Percentiles rank a stretch among this genome's conserved stretches.
These are phyloP conservation scores for Sinotaia quadrata DNA, from an alignment of 2,888 invertebrate species.

Conservation along the genomic window DNA sequence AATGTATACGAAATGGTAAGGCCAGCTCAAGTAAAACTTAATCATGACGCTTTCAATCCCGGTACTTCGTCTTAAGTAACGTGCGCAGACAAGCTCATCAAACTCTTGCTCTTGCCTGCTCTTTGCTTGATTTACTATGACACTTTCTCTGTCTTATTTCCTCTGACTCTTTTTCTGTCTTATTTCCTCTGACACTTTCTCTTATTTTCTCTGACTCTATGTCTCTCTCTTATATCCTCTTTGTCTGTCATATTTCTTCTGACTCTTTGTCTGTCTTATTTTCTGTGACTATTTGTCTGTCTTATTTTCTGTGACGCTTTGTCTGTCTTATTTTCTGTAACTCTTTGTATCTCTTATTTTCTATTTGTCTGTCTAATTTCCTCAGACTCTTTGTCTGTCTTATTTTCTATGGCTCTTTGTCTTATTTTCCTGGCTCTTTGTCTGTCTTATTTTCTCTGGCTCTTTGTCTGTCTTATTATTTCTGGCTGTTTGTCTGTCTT, in stretches of 20 bases:
- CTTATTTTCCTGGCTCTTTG: neutral
- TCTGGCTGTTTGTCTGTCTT: neutral
- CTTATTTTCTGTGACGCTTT: neutral
- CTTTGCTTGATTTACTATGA: neutral
- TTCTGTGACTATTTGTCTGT: neutral
- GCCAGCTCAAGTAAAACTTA: too few species aligned
- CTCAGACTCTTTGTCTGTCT: neutral
- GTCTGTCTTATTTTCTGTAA: neutral
- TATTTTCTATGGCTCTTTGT: neutral
- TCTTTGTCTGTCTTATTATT: neutral
- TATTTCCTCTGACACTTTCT: neutral
- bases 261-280: neutral
- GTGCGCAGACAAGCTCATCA: too few species aligned
- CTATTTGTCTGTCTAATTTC: neutral
- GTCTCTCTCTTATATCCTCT: neutral
- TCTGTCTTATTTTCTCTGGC: neutral
- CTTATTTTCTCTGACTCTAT: neutral
- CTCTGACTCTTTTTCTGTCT: neutral
- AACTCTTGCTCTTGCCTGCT: neutral
- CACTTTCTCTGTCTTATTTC: neutral
- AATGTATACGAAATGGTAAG: too few species aligned
- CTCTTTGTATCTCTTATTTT: neutral
- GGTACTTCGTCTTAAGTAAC: too few species aligned
- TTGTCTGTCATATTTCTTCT: neutral
- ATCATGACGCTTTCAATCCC: too few species aligned